These are phyloP conservation scores for Drosophila guanche DNA, from an alignment of 1,140 invertebrate species.

Conservation along the genomic window DNA sequence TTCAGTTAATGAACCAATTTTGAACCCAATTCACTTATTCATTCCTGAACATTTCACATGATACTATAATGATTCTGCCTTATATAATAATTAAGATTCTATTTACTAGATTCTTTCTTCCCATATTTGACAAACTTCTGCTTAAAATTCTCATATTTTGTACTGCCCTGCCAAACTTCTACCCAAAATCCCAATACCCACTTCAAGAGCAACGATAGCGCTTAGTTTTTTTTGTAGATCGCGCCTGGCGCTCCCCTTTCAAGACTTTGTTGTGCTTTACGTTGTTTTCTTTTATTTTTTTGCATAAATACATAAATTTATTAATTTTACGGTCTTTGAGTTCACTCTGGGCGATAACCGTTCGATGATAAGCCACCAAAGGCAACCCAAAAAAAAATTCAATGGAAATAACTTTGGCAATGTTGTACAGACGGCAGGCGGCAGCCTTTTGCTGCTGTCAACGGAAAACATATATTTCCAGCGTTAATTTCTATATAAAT, in stretches of 20 bases:
- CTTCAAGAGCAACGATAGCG: constrained; percentile 5
- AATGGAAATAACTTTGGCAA: constrained; percentile 34
- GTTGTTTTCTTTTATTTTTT: constrained; percentile 40
- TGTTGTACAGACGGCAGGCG: constrained; percentile 11
- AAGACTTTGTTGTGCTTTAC: constrained; percentile 12
- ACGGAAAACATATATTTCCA: constrained; percentile 37
- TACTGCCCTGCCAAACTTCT: too few relatives aligned
- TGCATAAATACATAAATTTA: constrained; percentile 75
- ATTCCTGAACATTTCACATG: too few relatives aligned
- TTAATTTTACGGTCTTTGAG: constrained; percentile 51
- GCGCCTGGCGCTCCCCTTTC: constrained; percentile 59
- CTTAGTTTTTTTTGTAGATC: constrained; percentile 36
- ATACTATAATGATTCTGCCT: too few relatives aligned
- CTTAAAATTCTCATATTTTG: too few relatives aligned
- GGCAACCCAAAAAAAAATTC: constrained; percentile 8
- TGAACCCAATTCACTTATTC: too few relatives aligned
- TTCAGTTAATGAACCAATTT: too few relatives aligned
- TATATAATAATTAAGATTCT: too few relatives aligned
- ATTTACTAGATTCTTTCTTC: too few relatives aligned
- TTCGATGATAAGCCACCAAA: constrained; percentile 51
- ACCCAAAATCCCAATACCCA: too few relatives aligned
- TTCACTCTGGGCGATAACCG: constrained; percentile 35
- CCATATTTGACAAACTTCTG: too few relatives aligned
- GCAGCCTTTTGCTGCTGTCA: constrained; percentile 20
- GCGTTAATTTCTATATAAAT: constrained; percentile 46